phyloP scores from a whole-genome alignment of 2,888 invertebrate genomes.

The Cheilosia vernalis region DNA sequence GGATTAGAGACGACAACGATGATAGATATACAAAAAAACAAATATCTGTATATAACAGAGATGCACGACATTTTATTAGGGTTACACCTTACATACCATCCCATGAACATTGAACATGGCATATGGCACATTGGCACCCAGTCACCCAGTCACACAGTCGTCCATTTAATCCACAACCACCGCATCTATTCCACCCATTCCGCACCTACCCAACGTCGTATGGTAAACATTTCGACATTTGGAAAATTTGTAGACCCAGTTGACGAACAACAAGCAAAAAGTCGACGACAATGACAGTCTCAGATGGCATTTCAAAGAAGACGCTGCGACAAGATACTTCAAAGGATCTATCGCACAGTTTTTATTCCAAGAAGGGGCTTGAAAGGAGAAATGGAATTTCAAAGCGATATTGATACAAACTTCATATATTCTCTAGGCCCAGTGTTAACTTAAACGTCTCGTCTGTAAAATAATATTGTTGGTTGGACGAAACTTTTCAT shows the following conservation, averaged over 20 bases:
- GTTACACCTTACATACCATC: conserved; percentile 12
- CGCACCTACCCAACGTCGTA: conserved; percentile 1
- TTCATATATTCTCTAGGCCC: conserved; percentile 20
- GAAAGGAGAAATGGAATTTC: conserved; percentile 18
- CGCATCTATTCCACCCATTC: background rate
- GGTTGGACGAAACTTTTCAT: background rate
- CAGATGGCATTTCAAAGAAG: conserved; percentile 14
- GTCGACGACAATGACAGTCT: conserved; percentile 13
- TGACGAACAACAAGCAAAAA: conserved; percentile 20
- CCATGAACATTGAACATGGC: conserved; percentile 12
- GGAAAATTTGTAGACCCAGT: conserved; percentile 31
- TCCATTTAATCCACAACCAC: conserved; percentile 1
- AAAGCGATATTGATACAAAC: conserved; percentile 47
- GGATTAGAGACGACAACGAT: conserved; percentile 30
- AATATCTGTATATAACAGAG: background rate
- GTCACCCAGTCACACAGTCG: background rate
- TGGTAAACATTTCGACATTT: conserved; percentile 22
- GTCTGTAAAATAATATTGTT: background rate
- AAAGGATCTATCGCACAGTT: conserved; percentile 8
- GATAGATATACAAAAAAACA: conserved; percentile 38
- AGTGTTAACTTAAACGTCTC: conserved; percentile 12
- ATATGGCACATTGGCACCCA: conserved; percentile 30
- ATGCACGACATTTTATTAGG: conserved; percentile 22
- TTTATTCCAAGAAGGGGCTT: background rate
- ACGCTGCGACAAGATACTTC: conserved; percentile 37